Evolutionary conservation across 2,888 invertebrate species (phyloP), one percentile per base, ranked within the genome.

Genomic region (Bellardia pandia): DNA sequence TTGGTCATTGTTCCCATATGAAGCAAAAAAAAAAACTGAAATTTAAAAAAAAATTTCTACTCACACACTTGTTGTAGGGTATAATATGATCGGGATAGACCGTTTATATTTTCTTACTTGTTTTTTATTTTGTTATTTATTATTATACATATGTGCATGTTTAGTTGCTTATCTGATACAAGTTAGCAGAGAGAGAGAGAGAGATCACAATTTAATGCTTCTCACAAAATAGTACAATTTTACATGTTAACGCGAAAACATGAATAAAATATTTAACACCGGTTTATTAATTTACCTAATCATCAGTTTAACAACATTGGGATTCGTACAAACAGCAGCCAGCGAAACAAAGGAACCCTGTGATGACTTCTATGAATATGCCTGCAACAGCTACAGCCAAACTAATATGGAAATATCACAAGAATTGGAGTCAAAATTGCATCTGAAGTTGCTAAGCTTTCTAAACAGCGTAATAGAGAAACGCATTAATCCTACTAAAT

Each of bases 391-490:
- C 23, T 5, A 30, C 8, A 30, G 30, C 1, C 23, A 3, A 11
- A 58, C 23, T 58, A 3, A 23, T 16, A 0, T 2, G 3, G 58
- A 58, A 58, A 58, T 58, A 0, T n/a, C 58, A 0, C 58, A 58
- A 16, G 9, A 58, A 4, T 30, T 58, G 11, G 58, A 58, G 7
- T 11, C 37, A 37, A 5, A 37, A 23, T 23, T 37, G 37, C 4
- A 37, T 37, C 2, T 4, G 37, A 4, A 37, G 37, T 9, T 6
- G 23, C 48, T 13, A 91, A 91, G 66, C 45, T 76, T 9, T 89
- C 90, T 4, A 93, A 23, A 23, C 23, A 23, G 23, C 23, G 93
- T 53, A 88, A 76, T 1, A 51, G 51, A 3, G 75, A 90, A 13
- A 37, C 79, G 2, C 0, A 3, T 0, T 86, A 89, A 3, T 4